These are phyloP conservation scores for Sacculina carcini DNA, from an alignment of 2,888 invertebrate genomes.

Conservation along the genomic window DNA sequence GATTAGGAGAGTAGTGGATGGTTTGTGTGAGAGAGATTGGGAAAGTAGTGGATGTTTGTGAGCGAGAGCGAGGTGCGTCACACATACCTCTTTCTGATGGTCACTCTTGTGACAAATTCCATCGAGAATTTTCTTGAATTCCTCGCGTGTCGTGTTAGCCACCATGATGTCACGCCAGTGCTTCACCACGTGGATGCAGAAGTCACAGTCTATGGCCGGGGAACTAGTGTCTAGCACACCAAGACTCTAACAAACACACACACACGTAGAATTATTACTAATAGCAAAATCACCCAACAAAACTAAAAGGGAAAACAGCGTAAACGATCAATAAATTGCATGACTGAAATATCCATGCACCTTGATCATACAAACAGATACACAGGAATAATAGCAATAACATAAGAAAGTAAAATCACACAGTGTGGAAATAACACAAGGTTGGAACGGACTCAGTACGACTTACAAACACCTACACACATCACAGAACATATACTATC, in stretches of 20 bases:
- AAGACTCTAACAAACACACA: conserved; percentile 8
- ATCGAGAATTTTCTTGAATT: conserved; percentile 46
- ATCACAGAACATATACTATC: too few species aligned
- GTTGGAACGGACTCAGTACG: too few species aligned
- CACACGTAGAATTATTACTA: too few species aligned
- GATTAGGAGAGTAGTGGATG: too few species aligned
- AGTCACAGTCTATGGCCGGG: conserved; percentile 28
- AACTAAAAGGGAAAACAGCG: not conserved
- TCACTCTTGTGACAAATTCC: conserved; percentile 30
- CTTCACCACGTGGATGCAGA: conserved; percentile 53
- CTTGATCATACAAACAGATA: not conserved
- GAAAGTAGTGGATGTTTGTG: too few species aligned
- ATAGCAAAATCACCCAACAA: not conserved
- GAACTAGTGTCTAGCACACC: not conserved
- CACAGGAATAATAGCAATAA: not conserved
- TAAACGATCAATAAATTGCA: not conserved
- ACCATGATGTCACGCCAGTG: conserved; percentile 52
- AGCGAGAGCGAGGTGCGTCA: too few species aligned
- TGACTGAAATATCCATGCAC: not conserved
- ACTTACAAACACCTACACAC: too few species aligned
- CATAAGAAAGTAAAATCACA: not conserved
- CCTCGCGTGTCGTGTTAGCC: conserved; percentile 55
- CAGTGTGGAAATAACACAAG: too few species aligned
- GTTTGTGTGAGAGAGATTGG: too few species aligned
- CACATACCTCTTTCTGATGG: conserved; percentile 27